Base-by-base conservation (phyloP, 2,888 invertebrate species). In the Cyaniris semiargus region DNA sequence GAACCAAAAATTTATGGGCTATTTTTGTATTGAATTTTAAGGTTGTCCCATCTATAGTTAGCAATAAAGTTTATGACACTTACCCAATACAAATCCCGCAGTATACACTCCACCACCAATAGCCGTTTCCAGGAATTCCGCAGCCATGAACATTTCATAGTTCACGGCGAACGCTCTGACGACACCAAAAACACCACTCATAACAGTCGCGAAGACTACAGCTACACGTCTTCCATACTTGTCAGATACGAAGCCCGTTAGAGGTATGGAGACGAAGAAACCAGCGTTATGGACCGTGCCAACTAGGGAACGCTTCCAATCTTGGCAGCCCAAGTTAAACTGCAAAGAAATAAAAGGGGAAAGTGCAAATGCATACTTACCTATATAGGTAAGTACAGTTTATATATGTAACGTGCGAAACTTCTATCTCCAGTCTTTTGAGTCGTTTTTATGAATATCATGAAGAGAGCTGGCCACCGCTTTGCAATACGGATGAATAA, bases 281-380 rank as follows among this genome's bases (percentile, higher is more conserved):
- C 97, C 97, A 31, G 96, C 91, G 83, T 96, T 96, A 86, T 96
- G 96, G n/a, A 97, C 94, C 1, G 97, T 96, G 1, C 97, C 97
- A 4, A 97, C 96, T 76, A 97, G 85, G 0, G 97, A 95, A 10
- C 97, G 90, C 89, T 96, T 96, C 97, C 97, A 97, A 82, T 95
- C 94, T 79, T 95, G 95, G 82, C 96, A 96, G 79, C 95, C 95
- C 27, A 96, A 90, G 83, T 95, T 88, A 87, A 96, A 96, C 96
- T 96, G 90, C 6, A 93, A 93, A 77, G 66, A 83, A 76, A 13
- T 23, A 13, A 0, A 10, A 44, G 7, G 5, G 5, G 1, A 18
- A 53, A 44, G 13, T 44, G 10, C 44, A 13, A 44, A 44, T 44
- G 10, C 44, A 13, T 13, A 44, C n/a, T n/a, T n/a, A n/a, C n/a